Evolutionary conservation across 2,888 invertebrate genomes (phyloP).

Genomic region (Ferdinandea cuprea): DNA sequence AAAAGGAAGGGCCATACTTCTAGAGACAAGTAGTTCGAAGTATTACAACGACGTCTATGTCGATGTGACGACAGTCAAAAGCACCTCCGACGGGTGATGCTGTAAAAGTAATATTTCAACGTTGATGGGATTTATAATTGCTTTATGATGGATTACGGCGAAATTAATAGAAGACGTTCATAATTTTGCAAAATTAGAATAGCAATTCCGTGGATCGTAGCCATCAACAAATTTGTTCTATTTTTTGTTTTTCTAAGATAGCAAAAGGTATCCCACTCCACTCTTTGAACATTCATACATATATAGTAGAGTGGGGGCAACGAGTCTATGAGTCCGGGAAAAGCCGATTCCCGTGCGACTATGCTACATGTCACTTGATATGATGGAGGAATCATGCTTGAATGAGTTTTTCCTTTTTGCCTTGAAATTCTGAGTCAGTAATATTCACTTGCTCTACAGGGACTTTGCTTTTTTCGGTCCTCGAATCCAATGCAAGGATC

Average conservation of each 20-base stretch:
- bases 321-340: constrained; percentile 23
- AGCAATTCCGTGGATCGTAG: constrained; percentile 57
- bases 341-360: constrained; percentile 44
- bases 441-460: constrained; percentile 8
- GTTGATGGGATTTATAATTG: constrained; percentile 74
- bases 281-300: constrained; percentile 37
- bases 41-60: constrained; percentile 27
- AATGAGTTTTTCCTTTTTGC: constrained; percentile 11
- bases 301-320: constrained; percentile 50
- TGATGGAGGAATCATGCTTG: constrained; percentile 44
- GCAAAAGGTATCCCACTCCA: not conserved
- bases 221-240: constrained; percentile 11
- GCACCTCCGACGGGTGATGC: constrained; percentile 11
- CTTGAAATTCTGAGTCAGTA: not conserved
- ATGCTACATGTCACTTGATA: constrained; percentile 56
- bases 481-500: constrained; percentile 19
- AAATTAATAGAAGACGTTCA: constrained; percentile 71
- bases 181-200: constrained; percentile 72
- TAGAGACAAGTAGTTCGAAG: constrained; percentile 55
- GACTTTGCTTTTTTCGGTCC: constrained; percentile 1
- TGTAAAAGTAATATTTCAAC: constrained; percentile 66
- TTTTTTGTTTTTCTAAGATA: constrained; percentile 11
- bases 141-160: constrained; percentile 70
- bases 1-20: constrained; percentile 24
- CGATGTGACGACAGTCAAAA: not conserved